Conservation (phyloP, 2,888 invertebrate species). For the Andrena minutula region DNA sequence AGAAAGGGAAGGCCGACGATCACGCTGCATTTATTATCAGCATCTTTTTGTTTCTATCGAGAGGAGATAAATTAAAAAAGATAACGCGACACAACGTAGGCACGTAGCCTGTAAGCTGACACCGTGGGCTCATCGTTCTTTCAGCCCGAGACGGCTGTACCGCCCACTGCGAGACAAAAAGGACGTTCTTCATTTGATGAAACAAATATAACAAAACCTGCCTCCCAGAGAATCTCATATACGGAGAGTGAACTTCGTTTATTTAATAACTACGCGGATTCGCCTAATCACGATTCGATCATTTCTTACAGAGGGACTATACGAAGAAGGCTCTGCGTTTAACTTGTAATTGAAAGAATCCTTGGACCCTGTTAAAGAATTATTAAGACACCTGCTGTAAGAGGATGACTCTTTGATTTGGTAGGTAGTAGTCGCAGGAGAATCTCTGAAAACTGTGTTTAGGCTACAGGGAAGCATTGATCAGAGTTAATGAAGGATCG, state of each 20-base stretch:
- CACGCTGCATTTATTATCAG: constrained; percentile 34
- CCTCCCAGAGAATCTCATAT: constrained; percentile 64
- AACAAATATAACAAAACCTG: constrained; percentile 54
- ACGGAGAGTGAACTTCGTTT: constrained; percentile 6
- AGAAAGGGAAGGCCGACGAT: constrained; percentile 1
- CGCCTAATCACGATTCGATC: constrained; percentile 27
- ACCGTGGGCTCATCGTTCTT: constrained; percentile 67
- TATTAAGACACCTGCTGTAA: background rate
- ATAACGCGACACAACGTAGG: constrained; percentile 63
- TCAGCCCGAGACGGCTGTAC: constrained; percentile 64
- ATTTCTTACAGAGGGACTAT: constrained; percentile 14
- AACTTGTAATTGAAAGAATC: background rate
- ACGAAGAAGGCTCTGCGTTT: background rate
- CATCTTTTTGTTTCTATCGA: constrained; percentile 50
- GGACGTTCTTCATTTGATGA: constrained; percentile 67
- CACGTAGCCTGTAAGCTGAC: constrained; percentile 70
- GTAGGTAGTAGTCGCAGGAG: background rate
- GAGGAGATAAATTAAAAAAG: constrained; percentile 55
- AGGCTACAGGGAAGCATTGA: background rate
- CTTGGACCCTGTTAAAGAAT: background rate
- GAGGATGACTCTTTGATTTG: background rate
- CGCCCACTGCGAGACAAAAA: constrained; percentile 76
- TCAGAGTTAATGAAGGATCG: background rate
- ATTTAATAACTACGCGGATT: constrained; percentile 43
- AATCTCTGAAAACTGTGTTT: background rate